These are phyloP conservation scores for Xiphorhynchus elegans DNA, from an alignment of 2,113 vertebrate genomes.

Conservation along the genomic window DNA sequence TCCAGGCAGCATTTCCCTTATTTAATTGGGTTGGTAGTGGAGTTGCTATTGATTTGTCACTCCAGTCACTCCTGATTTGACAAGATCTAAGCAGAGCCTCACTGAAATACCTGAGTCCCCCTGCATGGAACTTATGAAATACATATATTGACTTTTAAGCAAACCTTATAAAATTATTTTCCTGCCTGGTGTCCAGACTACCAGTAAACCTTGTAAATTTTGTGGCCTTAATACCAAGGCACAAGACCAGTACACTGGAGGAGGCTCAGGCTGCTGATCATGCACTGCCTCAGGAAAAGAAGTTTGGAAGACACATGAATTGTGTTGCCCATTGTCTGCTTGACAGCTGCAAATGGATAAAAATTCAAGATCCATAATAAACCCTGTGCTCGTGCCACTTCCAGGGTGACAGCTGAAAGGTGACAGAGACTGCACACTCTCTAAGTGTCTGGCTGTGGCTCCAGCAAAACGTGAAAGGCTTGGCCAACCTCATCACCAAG, in stretches of 20 bases:
- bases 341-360: neutral
- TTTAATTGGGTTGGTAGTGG: neutral
- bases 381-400: accelerated
- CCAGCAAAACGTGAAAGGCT: neutral
- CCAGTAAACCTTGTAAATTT: neutral
- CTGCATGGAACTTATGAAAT: neutral
- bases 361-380: neutral
- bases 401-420: neutral
- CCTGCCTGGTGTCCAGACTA: neutral
- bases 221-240: neutral
- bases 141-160: neutral
- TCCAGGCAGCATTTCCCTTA: neutral
- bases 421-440: neutral
- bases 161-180: neutral
- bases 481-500: neutral
- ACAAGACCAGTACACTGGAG: neutral
- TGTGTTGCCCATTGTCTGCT: neutral
- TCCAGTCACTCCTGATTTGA: neutral
- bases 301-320: neutral
- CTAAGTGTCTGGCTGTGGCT: neutral
- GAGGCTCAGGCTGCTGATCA: neutral
- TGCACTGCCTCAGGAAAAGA: neutral
- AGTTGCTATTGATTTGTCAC: neutral
- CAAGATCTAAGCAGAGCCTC: neutral
- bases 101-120: accelerated